phyloP scores from a whole-genome alignment of 2,113 vertebrate species.

The Eptesicus fuscus region DNA sequence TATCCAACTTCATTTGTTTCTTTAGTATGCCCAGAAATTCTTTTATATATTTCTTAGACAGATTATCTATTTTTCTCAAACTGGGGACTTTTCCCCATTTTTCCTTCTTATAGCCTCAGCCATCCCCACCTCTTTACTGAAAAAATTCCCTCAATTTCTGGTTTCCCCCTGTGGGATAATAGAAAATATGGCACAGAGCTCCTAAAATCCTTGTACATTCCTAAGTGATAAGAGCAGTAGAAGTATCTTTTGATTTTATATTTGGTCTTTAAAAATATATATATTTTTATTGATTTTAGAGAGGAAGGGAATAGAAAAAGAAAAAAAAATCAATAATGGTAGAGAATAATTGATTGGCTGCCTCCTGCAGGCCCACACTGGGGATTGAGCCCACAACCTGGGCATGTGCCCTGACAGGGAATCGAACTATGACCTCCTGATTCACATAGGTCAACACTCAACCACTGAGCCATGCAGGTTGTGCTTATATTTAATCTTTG shows the following conservation, averaged over 20 bases:
- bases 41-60: not conserved
- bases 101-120: not conserved
- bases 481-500: not conserved
- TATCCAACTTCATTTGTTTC: not conserved
- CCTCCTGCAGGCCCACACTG: too few relatives aligned
- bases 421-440: too few relatives aligned
- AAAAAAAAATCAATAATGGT: too few relatives aligned
- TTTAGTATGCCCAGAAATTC: not conserved
- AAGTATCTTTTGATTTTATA: not conserved
- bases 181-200: not conserved
- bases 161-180: not conserved
- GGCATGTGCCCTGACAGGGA: too few relatives aligned
- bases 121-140: not conserved
- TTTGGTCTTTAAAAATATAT: not conserved
- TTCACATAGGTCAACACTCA: too few relatives aligned
- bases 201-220: not conserved
- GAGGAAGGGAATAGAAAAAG: too few relatives aligned
- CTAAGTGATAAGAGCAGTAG: not conserved
- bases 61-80: not conserved
- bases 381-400: too few relatives aligned
- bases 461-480: too few relatives aligned
- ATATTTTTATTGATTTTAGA: too few relatives aligned
- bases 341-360: too few relatives aligned
- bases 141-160: not conserved
- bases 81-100: not conserved